Conservation (phyloP, 2,888 invertebrate genomes). For the Muschampia plurimacula region DNA sequence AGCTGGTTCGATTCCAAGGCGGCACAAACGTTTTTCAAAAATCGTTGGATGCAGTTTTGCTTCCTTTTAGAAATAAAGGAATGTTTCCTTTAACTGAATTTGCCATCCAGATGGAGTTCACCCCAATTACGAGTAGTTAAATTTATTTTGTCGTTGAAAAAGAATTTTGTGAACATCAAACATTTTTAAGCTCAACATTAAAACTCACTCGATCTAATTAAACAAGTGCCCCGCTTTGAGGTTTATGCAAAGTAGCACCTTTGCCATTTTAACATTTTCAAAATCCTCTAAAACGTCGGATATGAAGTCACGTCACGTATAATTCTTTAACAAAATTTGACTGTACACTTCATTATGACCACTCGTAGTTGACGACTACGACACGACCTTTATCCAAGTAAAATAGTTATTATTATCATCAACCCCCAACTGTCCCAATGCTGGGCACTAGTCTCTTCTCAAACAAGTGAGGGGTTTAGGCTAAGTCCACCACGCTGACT, state of each 20-base stretch:
- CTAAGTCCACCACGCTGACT: too few species aligned
- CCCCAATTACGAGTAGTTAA: neutral
- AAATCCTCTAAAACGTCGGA: slow-evolving; percentile 4
- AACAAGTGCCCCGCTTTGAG: neutral
- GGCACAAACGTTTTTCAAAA: too few species aligned
- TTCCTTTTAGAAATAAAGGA: too few species aligned
- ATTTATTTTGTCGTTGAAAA: neutral
- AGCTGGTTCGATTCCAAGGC: too few species aligned
- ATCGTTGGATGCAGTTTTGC: too few species aligned
- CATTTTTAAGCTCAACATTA: neutral
- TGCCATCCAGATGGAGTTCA: too few species aligned
- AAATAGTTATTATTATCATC: neutral
- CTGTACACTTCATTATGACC: neutral
- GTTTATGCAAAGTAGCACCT: slow-evolving; percentile 7
- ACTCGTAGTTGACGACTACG: neutral
- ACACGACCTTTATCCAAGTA: neutral
- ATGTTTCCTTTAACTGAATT: too few species aligned
- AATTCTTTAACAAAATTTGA: slow-evolving; percentile 6
- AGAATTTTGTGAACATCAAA: neutral
- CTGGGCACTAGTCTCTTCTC: too few species aligned
- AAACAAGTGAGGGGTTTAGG: too few species aligned
- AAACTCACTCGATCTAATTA: slow-evolving; percentile 8
- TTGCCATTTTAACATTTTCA: neutral
- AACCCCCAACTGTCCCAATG: too few species aligned
- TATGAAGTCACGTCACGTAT: slow-evolving; percentile 3